These are phyloP conservation scores for Zeus faber DNA, from an alignment of 2,113 vertebrate genomes.

Conservation along the genomic window DNA sequence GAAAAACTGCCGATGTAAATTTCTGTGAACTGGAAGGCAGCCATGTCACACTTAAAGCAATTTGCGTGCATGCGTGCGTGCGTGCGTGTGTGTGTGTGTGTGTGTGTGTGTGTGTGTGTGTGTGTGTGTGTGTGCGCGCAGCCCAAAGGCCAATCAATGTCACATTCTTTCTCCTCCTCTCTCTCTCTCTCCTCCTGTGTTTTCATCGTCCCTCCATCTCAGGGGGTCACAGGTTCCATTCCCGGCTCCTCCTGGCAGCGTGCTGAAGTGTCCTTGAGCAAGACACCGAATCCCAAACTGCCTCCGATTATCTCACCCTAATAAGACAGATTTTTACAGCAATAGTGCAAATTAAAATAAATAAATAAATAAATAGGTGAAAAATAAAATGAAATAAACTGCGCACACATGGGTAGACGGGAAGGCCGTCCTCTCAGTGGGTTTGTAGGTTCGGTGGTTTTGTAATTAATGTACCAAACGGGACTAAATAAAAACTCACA, in stretches of 20 bases:
- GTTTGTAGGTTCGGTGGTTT: too few relatives aligned
- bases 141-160: slow-evolving; percentile 35
- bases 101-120: not conserved
- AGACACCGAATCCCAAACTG: too few relatives aligned
- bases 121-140: slow-evolving; percentile 7
- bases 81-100: slow-evolving; percentile 8
- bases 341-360: not conserved
- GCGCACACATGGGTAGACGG: too few relatives aligned
- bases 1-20: slow-evolving; percentile 11
- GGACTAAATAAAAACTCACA: too few relatives aligned
- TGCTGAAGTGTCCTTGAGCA: not conserved
- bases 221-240: too few relatives aligned
- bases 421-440: too few relatives aligned
- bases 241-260: too few relatives aligned
- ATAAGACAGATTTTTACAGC: not conserved
- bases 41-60: slow-evolving; percentile 35
- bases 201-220: slow-evolving; percentile 1
- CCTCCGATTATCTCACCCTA: too few relatives aligned
- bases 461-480: too few relatives aligned
- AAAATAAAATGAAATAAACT: slow-evolving; percentile 44
- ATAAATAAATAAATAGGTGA: not conserved
- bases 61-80: slow-evolving; percentile 22
- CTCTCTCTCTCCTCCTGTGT: not conserved
- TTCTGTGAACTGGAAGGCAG: slow-evolving; percentile 26
- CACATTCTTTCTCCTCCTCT: not conserved